Evolutionary conservation across 2,888 invertebrate species (phyloP), one percentile per base, ranked within the genome.

Genomic region (Hirtodrosophila confusa): DNA sequence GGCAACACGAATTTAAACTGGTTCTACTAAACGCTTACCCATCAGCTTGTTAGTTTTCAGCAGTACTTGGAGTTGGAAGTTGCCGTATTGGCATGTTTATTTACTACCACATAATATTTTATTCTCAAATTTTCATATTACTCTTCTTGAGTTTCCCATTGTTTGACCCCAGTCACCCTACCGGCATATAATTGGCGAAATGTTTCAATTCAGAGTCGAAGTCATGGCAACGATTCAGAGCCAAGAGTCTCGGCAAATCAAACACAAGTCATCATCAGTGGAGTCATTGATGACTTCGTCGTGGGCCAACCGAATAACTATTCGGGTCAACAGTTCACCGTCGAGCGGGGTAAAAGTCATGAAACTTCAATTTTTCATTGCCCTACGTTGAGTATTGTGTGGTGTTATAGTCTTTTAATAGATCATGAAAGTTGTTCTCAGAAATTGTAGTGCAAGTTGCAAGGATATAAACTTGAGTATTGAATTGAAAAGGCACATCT

Each of bases 241-340:
- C 49, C 49, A 49, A 45, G 12, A 11, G 45, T 17, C 51, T 66
- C 8, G 51, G 49, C 80, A 87, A 85, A 87, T 75, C 85, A 78
- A 80, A 75, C 69, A 66, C 69, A 75, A 86, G 86, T 77, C 84
- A 83, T 80, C 86, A 70, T 58, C 65, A 56, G 41, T 76, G 50
- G 63, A 61, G 54, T 77, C 80, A 77, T 69, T 80, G 85, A 80
- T 70, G 85, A 80, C 78, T 70, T 57, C 65, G 69, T 86, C 65
- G 74, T 67, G 74, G 74, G 80, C 45, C 79, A 71, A 49, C 53
- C 63, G 54, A 61, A 65, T 58, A 66, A 80, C 87, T 80, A 78
- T 85, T 60, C 71, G 55, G 83, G 83, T 82, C 83, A 87, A 78
- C 62, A 88, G 88, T 85, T 84, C 88, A 87, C 48, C 58, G 44